phyloP scores from a whole-genome alignment of 2,888 invertebrate genomes.

The Monoplex corrugatus region DNA sequence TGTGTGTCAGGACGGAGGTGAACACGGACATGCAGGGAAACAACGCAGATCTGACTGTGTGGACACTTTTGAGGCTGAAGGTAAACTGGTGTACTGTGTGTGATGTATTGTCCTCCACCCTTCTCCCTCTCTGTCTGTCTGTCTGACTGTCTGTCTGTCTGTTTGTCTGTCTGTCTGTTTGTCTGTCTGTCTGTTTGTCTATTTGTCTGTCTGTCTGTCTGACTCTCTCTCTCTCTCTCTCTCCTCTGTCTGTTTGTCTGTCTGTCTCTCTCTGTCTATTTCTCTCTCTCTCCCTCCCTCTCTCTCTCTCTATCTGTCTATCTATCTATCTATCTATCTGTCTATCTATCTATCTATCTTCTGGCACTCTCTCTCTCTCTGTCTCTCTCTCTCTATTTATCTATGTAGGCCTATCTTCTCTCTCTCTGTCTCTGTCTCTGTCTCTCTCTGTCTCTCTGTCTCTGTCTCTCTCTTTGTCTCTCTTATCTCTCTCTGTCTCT shows the following conservation, averaged over 20 bases:
- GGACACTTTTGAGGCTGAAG: slow-evolving; percentile 75
- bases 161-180: too few relatives aligned
- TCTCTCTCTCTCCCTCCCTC: neutral
- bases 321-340: too few relatives aligned
- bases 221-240: too few relatives aligned
- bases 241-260: neutral
- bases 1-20: neutral
- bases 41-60: slow-evolving; percentile 55
- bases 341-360: too few relatives aligned
- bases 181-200: too few relatives aligned
- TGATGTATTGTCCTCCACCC: too few relatives aligned
- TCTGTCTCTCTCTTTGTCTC: neutral
- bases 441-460: neutral
- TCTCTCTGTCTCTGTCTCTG: neutral
- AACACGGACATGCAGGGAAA: slow-evolving; percentile 24
- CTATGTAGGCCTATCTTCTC: too few relatives aligned
- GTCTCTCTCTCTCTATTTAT: neutral
- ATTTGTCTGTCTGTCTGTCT: neutral
- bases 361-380: too few relatives aligned
- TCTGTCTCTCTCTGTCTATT: too few relatives aligned
- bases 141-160: too few relatives aligned
- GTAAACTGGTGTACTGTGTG: too few relatives aligned
- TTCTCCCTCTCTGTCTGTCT: neutral
- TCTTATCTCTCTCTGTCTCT: neutral
- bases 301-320: neutral